Evolutionary conservation across 2,113 vertebrate genomes (phyloP).

Genomic region (Benitochromis conjunctus): DNA sequence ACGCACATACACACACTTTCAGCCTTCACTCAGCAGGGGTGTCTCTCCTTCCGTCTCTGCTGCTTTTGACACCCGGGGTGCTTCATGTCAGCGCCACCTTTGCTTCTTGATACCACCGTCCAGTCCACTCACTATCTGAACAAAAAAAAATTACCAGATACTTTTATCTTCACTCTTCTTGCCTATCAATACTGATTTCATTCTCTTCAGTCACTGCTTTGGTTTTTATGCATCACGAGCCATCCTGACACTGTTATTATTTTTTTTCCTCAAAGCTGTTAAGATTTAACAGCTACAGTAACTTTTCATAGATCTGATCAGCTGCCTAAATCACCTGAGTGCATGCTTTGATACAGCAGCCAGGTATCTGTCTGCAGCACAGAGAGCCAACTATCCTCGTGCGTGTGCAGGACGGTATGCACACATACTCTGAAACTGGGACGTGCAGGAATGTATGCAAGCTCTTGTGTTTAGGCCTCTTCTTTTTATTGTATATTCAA

Average conservation of each 20-base stretch:
- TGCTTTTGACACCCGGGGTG: conserved; percentile 48
- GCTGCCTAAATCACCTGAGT: conserved; percentile 40
- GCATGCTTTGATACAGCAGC: conserved; percentile 49
- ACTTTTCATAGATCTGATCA: conserved; percentile 55
- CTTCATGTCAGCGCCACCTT: conserved; percentile 50
- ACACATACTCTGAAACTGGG: not conserved
- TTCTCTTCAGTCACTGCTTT: not conserved
- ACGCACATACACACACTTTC: not conserved
- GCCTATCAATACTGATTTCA: not conserved
- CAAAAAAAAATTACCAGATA: conserved; percentile 20
- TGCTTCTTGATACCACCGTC: conserved; percentile 22
- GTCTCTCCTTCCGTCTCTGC: not conserved
- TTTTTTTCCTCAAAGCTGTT: conserved; percentile 15
- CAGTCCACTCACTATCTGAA: conserved; percentile 26
- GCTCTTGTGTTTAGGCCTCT: not conserved
- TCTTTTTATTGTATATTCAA: not conserved
- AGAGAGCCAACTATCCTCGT: not conserved
- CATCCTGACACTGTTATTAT: not conserved
- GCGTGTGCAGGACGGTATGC: not conserved
- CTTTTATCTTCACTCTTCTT: conserved; percentile 1
- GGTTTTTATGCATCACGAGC: not conserved
- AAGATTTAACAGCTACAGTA: conserved; percentile 37
- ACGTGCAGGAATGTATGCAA: not conserved
- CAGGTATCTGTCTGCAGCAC: conserved; percentile 53
- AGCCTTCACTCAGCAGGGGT: conserved; percentile 1